Percentiles rank a stretch among this genome's conserved stretches.
Evolutionary conservation across 64 coral and sea anemone genomes (phyloP).

Genomic region (Montipora capricornis): DNA sequence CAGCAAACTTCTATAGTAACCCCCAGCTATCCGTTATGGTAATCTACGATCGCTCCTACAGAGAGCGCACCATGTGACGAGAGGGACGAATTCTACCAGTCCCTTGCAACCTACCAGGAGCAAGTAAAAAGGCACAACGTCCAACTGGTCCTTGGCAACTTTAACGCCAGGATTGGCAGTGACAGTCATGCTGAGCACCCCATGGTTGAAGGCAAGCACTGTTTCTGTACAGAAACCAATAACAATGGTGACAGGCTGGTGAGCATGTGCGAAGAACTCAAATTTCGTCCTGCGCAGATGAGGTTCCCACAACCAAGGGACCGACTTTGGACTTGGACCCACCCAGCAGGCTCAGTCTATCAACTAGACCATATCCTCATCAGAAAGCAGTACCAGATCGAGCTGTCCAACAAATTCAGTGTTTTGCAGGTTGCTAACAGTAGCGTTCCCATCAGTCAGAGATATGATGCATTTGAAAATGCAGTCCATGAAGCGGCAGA

Average conservation of each 20-base stretch:
- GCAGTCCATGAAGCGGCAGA: constrained; percentile 3
- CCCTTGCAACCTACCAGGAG: not conserved
- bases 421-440: not conserved
- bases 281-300: not conserved
- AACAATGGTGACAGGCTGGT: not conserved
- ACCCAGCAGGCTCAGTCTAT: not conserved
- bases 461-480: not conserved
- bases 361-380: constrained; percentile 42
- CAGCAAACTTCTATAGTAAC: no score
- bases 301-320: not conserved
- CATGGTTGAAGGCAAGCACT: not conserved
- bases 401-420: not conserved
- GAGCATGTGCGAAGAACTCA: not conserved
- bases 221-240: not conserved
- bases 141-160: constrained; percentile 32
- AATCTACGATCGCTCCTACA: no score
- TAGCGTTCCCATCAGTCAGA: not conserved
- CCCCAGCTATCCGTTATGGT: no score
- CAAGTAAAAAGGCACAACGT: constrained; percentile 41
- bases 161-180: constrained; percentile 35
- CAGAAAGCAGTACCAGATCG: not conserved
- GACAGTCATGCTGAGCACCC: constrained; percentile 17
- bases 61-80: no score
- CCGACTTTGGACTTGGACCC: not conserved
- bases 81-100: no score